Conservation (phyloP, 2,888 invertebrate species). For the Perizoma affinitatum region DNA sequence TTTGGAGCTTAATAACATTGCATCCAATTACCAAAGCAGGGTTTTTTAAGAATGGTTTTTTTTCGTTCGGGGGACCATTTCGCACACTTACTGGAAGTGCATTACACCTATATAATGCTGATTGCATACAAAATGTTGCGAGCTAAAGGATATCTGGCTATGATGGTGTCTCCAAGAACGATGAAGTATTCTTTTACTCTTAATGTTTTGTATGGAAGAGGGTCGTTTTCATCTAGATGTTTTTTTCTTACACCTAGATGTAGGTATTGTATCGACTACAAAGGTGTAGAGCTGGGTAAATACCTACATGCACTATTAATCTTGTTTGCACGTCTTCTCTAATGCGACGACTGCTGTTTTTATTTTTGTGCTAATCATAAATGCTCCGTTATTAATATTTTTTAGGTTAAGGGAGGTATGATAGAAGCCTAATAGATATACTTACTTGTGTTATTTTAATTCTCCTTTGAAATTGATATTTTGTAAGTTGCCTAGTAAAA, state of each 20-base stretch:
- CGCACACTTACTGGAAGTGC: too few relatives aligned
- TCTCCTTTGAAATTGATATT: background rate
- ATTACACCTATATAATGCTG: background rate
- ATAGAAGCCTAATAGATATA: constrained; percentile 2
- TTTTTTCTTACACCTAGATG: constrained; percentile 11
- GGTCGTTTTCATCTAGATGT: constrained; percentile 6
- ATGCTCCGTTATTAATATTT: too few relatives aligned
- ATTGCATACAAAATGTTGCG: background rate
- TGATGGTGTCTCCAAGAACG: background rate
- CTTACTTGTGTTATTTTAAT: background rate
- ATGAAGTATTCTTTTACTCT: background rate
- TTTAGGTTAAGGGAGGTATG: background rate
- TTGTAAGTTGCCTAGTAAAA: background rate
- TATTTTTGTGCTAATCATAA: constrained; percentile 7
- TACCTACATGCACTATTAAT: constrained; percentile 17
- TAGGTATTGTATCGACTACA: constrained; percentile 2
- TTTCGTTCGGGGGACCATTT: too few relatives aligned
- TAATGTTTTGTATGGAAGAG: constrained; percentile 7
- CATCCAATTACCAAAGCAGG: constrained; percentile 13
- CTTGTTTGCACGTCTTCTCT: constrained; percentile 17
- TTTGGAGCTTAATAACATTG: constrained; percentile 21
- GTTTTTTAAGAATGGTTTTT: too few relatives aligned
- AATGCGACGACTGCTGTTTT: constrained; percentile 8
- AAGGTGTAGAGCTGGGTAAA: constrained; percentile 5
- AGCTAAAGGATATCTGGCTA: background rate